phyloP scores from a whole-genome alignment of 2,113 vertebrate species.

The Capreolus pygargus region DNA sequence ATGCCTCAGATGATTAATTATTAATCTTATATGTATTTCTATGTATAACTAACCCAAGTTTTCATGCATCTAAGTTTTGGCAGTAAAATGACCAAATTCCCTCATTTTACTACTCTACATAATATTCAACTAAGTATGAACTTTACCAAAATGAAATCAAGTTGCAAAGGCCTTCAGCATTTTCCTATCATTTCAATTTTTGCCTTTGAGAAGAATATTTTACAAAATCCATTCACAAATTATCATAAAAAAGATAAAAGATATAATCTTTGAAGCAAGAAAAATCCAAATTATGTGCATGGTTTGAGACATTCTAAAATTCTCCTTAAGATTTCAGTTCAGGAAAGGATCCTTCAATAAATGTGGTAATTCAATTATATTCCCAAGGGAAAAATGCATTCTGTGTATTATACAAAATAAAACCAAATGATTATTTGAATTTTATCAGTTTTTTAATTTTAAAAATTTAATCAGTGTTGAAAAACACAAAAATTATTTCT shows the following conservation, averaged over 20 bases:
- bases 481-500: neutral
- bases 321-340: neutral
- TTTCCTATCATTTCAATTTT: neutral
- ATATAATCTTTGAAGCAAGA: neutral
- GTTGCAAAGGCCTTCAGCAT: neutral
- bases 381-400: neutral
- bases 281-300: neutral
- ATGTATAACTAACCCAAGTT: neutral
- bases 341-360: neutral
- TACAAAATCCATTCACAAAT: neutral
- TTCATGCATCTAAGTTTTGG: neutral
- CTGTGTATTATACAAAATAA: neutral
- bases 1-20: neutral
- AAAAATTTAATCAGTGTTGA: neutral
- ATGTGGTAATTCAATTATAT: neutral
- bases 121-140: neutral
- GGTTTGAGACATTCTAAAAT: neutral
- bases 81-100: neutral
- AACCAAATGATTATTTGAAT: neutral
- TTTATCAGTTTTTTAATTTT: neutral
- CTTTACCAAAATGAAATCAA: neutral
- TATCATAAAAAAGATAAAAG: neutral
- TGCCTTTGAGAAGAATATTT: neutral
- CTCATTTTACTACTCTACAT: neutral
- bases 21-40: neutral